Percentiles rank a stretch among this genome's conserved stretches.
These are phyloP conservation scores for Steatocranus sp. DNA, from an alignment of 2,797 vertebrate species.

Conservation along the genomic window DNA sequence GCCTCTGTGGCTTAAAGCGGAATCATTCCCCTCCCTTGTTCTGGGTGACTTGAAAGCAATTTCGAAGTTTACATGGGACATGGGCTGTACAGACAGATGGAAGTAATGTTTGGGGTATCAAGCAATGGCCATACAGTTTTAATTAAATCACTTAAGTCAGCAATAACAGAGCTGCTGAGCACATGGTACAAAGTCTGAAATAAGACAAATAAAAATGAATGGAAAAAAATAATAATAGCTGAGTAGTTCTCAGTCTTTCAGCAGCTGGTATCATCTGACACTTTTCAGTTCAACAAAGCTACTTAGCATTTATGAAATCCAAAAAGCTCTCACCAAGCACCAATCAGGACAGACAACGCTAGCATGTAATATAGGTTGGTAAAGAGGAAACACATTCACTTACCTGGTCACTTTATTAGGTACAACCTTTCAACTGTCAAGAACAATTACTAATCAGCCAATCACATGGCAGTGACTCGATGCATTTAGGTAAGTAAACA, in stretches of 20 bases:
- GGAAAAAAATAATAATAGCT: neutral
- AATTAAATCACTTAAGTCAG: slow-evolving; percentile 24
- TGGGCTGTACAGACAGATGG: slow-evolving; percentile 41
- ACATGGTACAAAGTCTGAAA: slow-evolving; percentile 4
- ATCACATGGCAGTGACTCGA: neutral
- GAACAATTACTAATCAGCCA: neutral
- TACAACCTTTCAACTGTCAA: neutral
- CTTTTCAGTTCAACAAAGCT: neutral
- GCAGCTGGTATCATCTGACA: neutral
- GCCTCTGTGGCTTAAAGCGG: slow-evolving; percentile 27
- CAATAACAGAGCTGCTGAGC: slow-evolving; percentile 20
- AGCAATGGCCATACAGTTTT: slow-evolving; percentile 37
- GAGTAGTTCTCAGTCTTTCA: neutral
- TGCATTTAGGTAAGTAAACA: neutral
- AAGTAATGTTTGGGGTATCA: slow-evolving; percentile 42
- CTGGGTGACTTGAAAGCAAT: slow-evolving; percentile 64
- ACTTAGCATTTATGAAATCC: neutral
- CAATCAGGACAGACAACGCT: neutral
- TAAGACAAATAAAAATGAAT: neutral
- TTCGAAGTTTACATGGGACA: slow-evolving; percentile 32
- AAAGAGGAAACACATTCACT: neutral
- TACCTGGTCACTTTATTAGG: neutral
- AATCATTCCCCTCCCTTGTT: slow-evolving; percentile 42
- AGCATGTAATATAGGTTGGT: neutral
- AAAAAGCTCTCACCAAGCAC: neutral